phyloP scores from a whole-genome alignment of 2,113 vertebrate species.

The Siniperca chuatsi region DNA sequence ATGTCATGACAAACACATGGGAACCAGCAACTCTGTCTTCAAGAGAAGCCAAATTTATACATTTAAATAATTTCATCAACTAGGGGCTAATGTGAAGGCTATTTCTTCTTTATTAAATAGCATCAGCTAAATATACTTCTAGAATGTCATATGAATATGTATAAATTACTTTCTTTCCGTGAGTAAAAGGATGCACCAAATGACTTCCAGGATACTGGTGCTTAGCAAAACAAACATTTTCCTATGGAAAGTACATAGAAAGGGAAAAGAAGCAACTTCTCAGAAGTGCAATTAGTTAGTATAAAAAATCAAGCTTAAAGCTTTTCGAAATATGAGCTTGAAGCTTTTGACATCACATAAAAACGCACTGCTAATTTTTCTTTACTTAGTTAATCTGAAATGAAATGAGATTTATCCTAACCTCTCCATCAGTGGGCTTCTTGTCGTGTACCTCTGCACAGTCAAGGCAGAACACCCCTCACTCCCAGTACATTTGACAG shows the following conservation, averaged over 20 bases:
- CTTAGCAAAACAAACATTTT: background rate
- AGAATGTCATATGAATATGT: background rate
- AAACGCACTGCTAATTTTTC: background rate
- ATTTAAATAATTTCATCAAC: background rate
- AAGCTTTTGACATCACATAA: background rate
- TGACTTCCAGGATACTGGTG: background rate
- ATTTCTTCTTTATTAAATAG: background rate
- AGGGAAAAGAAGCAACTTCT: background rate
- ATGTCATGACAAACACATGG: conserved; percentile 9
- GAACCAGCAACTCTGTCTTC: background rate
- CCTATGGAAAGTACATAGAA: background rate
- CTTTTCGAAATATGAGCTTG: background rate
- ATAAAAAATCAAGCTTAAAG: background rate
- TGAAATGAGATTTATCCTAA: conserved; percentile 1
- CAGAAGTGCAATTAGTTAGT: background rate
- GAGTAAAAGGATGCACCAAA: background rate
- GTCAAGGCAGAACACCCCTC: conserved; percentile 24
- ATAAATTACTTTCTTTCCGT: background rate
- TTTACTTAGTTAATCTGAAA: background rate
- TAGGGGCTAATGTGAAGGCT: background rate
- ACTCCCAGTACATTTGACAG: conserved; percentile 54
- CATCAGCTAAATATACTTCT: background rate
- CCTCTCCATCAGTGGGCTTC: conserved; percentile 10
- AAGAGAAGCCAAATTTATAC: background rate
- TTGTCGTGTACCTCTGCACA: conserved; percentile 2